phyloP scores from a whole-genome alignment of 2,888 invertebrate species.

The Eupeodes luniger region DNA sequence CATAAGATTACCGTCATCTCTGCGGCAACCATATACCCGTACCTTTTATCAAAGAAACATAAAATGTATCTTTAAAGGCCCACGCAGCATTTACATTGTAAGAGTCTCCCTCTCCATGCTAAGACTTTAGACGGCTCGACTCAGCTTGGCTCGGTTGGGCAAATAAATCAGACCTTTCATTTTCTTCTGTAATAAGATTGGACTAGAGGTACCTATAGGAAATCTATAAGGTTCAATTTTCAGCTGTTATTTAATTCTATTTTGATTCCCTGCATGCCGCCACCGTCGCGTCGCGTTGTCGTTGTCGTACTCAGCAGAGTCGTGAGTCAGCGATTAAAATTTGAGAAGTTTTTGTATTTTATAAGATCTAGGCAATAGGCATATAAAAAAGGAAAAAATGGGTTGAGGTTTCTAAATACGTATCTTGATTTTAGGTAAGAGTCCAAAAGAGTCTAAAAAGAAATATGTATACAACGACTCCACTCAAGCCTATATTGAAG shows the following conservation, averaged over 20 bases:
- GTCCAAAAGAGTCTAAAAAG: not conserved
- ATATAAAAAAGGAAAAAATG: constrained; percentile 41
- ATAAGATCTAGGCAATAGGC: not conserved
- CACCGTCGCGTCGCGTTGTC: too few relatives aligned
- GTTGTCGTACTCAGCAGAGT: not conserved
- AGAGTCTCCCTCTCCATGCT: constrained; percentile 35
- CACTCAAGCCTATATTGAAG: not conserved
- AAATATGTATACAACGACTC: not conserved
- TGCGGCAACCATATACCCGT: not conserved
- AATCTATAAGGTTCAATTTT: constrained; percentile 58
- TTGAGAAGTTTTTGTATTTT: constrained; percentile 26
- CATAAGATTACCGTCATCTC: constrained; percentile 11
- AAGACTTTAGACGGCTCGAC: not conserved
- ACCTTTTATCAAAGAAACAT: too few relatives aligned
- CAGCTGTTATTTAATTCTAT: constrained; percentile 21
- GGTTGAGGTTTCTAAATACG: not conserved
- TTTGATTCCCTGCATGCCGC: not conserved
- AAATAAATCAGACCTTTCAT: constrained; percentile 55
- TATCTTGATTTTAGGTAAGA: constrained; percentile 56
- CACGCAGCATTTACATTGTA: constrained; percentile 49
- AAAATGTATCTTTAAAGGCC: constrained; percentile 24
- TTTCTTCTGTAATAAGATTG: constrained; percentile 31
- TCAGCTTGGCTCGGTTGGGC: constrained; percentile 10
- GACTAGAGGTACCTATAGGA: constrained; percentile 20
- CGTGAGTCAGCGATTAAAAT: constrained; percentile 61